A percentile compares a stretch with the other conserved stretches of the same genome.
phyloP scores from a whole-genome alignment of 2,888 invertebrate genomes.

The Panzeria rudis region DNA sequence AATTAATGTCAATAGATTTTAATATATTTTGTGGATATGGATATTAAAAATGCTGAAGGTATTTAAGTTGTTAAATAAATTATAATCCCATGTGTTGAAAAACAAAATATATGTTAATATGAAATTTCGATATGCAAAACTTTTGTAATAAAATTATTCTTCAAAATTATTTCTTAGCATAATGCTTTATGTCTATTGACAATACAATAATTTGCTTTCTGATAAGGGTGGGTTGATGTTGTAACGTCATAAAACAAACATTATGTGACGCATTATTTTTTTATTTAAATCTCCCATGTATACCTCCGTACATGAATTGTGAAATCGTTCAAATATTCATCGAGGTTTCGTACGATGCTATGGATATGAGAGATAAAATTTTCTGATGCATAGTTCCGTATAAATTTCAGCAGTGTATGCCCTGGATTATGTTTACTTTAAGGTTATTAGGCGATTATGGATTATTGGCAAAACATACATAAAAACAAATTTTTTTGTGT shows the following conservation, averaged over 20 bases:
- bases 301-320: too few relatives aligned
- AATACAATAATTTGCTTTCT: not conserved
- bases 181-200: not conserved
- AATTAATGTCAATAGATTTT: constrained; percentile 32
- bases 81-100: not conserved
- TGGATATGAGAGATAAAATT: too few relatives aligned
- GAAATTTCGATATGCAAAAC: not conserved
- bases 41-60: not conserved
- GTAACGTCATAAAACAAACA: not conserved
- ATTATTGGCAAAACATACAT: too few relatives aligned
- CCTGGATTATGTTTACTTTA: too few relatives aligned
- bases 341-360: too few relatives aligned
- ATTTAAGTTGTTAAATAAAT: not conserved
- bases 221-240: too few relatives aligned
- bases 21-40: constrained; percentile 21
- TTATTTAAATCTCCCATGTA: not conserved
- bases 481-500: too few relatives aligned
- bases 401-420: too few relatives aligned
- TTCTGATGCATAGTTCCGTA: too few relatives aligned
- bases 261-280: not conserved
- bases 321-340: too few relatives aligned
- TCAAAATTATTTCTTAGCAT: not conserved
- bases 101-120: not conserved
- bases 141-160: not conserved
- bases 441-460: too few relatives aligned